These are phyloP conservation scores for Planiliza haematocheilus DNA, from an alignment of 2,113 vertebrate genomes.

Conservation along the genomic window DNA sequence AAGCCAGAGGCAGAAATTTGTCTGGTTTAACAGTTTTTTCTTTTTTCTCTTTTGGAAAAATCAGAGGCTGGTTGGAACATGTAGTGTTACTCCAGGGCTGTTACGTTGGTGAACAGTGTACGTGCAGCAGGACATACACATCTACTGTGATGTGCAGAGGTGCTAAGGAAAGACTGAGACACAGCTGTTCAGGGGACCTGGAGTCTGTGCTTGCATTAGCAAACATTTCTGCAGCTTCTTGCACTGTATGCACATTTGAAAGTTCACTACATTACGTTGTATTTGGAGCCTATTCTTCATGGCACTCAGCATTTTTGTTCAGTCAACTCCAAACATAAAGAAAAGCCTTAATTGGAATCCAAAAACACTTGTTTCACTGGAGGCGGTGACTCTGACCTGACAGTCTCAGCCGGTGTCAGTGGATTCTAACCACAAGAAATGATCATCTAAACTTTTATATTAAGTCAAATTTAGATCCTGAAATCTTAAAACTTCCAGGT, in stretches of 20 bases:
- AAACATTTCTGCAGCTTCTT: slow-evolving; percentile 53
- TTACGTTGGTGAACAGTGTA: neutral
- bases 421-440: neutral
- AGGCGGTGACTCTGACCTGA: no score
- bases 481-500: no score
- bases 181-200: slow-evolving; percentile 59
- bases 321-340: slow-evolving; percentile 9
- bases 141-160: slow-evolving; percentile 44
- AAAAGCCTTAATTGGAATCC: neutral
- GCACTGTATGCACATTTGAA: slow-evolving; percentile 64
- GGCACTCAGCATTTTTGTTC: slow-evolving; percentile 38
- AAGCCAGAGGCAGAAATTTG: neutral
- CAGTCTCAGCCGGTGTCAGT: neutral
- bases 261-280: slow-evolving; percentile 37
- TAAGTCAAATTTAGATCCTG: no score
- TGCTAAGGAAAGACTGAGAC: slow-evolving; percentile 58
- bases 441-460: neutral
- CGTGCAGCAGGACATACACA: slow-evolving; percentile 3
- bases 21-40: slow-evolving; percentile 22
- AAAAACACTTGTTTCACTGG: neutral
- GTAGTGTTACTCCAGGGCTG: neutral
- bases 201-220: slow-evolving; percentile 51
- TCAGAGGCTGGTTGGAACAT: slow-evolving; percentile 22
- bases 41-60: neutral
- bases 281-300: slow-evolving; percentile 34